Evolutionary conservation across 2,113 vertebrate genomes (phyloP).

Genomic region (Acrocephalus arundinaceus): DNA sequence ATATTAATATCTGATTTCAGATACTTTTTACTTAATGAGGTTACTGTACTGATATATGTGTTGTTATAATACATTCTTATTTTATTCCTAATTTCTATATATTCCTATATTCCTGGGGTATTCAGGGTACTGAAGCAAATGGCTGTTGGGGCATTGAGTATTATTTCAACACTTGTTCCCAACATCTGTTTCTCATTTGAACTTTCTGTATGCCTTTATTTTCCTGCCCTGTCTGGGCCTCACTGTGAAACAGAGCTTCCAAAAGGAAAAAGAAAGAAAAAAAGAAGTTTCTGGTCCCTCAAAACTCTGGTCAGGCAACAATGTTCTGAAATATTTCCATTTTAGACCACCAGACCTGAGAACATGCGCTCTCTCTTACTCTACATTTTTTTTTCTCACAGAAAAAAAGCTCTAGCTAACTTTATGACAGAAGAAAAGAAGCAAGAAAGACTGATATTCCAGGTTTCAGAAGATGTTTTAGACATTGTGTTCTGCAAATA

Average conservation of each 20-base stretch:
- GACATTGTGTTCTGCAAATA: background rate
- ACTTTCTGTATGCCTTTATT: background rate
- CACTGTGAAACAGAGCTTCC: background rate
- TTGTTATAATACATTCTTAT: background rate
- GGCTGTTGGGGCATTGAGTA: background rate
- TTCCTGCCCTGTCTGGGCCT: background rate
- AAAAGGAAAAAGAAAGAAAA: background rate
- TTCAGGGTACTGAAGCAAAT: background rate
- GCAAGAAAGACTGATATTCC: background rate
- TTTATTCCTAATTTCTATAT: background rate
- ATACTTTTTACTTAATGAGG: background rate
- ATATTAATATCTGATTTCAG: background rate
- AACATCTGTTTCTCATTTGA: conserved; percentile 43
- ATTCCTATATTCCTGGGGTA: background rate
- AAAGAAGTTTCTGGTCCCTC: background rate
- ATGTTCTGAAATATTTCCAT: background rate
- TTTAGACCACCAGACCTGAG: background rate
- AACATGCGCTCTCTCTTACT: background rate
- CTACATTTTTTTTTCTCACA: background rate
- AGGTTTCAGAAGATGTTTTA: background rate
- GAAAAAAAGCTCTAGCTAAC: background rate
- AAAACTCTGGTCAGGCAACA: background rate
- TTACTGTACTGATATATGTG: background rate
- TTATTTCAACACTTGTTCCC: background rate
- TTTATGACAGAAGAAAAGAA: background rate